Evolutionary conservation across 2,888 invertebrate genomes (phyloP), one percentile per base, ranked within the genome.

Genomic region (Hyalella azteca): DNA sequence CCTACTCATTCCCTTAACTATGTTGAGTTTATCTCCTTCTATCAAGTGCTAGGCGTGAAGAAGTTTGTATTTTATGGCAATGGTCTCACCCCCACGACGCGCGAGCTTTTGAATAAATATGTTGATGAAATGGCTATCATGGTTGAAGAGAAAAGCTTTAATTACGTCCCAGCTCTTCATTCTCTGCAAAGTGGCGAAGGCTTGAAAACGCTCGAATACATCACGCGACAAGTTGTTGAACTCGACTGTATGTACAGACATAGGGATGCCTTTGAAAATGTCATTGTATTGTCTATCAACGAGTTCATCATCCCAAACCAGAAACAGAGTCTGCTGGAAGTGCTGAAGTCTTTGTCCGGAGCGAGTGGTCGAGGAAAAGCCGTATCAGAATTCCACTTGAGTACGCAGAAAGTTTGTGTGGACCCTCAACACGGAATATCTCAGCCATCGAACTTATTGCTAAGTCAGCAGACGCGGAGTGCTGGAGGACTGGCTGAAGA

Each of bases 231-330:
- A 40, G 60, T 81, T 32, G 73, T 84, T 48, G 84, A 84, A 60
- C n/a, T 79, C 26, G 84, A 84, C 39, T 84, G 84, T 66, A 36
- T 82, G 29, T 82, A 79, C n/a, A 80, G 84, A 26, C 82, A 84
- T 45, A 76, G 81, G 11, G 82, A 79, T 36, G 60, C 66, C 2
- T 81, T 82, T 19, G 84, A 84, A 60, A 84, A 84, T 78, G 78
- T 82, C 26, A 11, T 84, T 22, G 78, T 84, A 26, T 49, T 82
- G 19, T 78, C 77, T 7, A 26, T 82, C 22, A 78, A 82, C 41
- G 79, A 84, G 40, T 84, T 79, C 50, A 45, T 84, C 26, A 76
- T 84, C 19, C 78, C 81, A 45, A 50, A 36, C 22, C 59, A 77
- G 11, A 73, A 77, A 49, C 79, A 79, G n/a, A 78, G 77, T 26